Evolutionary conservation across 92 coral and sea anemone genomes (phyloP).

Genomic region (Palythoa heliodiscus): DNA sequence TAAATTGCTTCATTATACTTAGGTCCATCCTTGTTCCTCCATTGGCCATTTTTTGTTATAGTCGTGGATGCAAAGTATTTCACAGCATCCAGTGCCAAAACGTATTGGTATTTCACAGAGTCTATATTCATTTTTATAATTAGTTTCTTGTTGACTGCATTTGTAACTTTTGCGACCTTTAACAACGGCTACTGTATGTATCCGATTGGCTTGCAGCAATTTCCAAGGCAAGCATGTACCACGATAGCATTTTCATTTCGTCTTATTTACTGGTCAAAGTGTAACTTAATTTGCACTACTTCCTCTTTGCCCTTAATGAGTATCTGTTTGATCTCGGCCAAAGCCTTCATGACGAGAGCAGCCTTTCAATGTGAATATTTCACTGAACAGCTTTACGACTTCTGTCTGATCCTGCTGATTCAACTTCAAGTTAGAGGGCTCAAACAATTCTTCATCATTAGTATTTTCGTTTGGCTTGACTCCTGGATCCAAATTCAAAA

Average conservation of each 20-base stretch:
- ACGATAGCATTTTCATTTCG: slow-evolving; percentile 67
- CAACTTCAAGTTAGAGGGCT: background rate
- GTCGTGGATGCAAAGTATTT: slow-evolving; percentile 21
- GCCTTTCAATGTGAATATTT: slow-evolving; percentile 41
- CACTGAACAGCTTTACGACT: background rate
- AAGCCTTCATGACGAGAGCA: slow-evolving; percentile 44
- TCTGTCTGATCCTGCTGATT: background rate
- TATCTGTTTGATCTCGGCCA: slow-evolving; percentile 27
- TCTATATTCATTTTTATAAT: slow-evolving; percentile 35
- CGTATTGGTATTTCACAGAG: slow-evolving; percentile 44
- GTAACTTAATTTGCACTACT: slow-evolving; percentile 26
- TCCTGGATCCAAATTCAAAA: background rate
- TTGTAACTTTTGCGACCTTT: slow-evolving; percentile 52
- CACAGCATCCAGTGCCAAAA: background rate
- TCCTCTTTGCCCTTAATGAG: slow-evolving; percentile 31
- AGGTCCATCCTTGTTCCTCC: slow-evolving; percentile 8
- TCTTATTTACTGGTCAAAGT: slow-evolving; percentile 51
- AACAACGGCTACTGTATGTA: slow-evolving; percentile 42
- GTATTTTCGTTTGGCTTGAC: background rate
- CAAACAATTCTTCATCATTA: slow-evolving; percentile 12
- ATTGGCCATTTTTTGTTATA: background rate
- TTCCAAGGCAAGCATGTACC: slow-evolving; percentile 43
- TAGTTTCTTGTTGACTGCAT: slow-evolving; percentile 41
- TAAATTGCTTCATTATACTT: background rate
- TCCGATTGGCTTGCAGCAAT: slow-evolving; percentile 46